A percentile compares a stretch with the other conserved stretches of the same genome.
Conservation (phyloP, 2,888 invertebrate genomes). For the Venusia cambrica region DNA sequence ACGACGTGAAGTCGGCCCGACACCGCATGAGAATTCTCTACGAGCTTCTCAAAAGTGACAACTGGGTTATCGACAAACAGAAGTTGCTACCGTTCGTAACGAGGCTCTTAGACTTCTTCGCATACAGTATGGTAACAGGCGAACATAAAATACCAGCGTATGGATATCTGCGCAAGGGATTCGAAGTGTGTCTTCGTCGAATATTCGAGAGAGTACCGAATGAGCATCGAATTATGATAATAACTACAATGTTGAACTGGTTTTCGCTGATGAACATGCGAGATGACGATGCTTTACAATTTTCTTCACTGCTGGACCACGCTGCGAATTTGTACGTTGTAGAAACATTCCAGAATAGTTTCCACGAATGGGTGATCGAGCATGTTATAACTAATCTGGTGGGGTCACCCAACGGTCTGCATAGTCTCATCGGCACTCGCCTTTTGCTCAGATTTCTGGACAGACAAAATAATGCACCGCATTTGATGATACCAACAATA, state of each 20-base stretch:
- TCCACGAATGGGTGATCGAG: constrained; percentile 70
- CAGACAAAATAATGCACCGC: constrained; percentile 66
- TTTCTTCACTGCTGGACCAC: constrained; percentile 76
- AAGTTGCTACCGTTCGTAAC: constrained; percentile 61
- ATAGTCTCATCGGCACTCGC: constrained; percentile 77
- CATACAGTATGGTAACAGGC: constrained; percentile 51
- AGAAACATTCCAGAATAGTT: constrained; percentile 55
- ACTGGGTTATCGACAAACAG: constrained; percentile 64
- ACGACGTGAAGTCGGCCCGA: constrained; percentile 54
- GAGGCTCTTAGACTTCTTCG: constrained; percentile 70
- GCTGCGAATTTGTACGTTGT: constrained; percentile 71
- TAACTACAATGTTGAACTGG: constrained; percentile 76
- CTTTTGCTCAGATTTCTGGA: constrained; percentile 80
- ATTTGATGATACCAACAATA: constrained; percentile 75
- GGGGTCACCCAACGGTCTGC: constrained; percentile 60
- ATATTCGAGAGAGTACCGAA: constrained; percentile 73
- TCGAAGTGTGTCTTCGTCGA: constrained; percentile 78
- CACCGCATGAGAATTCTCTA: constrained; percentile 73
- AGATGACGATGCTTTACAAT: constrained; percentile 70
- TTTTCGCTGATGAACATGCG: constrained; percentile 56
- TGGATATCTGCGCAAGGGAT: constrained; percentile 63
- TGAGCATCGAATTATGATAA: constrained; percentile 64
- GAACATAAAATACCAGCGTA: constrained; percentile 41
- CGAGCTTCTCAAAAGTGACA: constrained; percentile 64
- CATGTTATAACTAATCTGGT: constrained; percentile 68